phyloP scores from a whole-genome alignment of 2,888 invertebrate species.

The Leptura quadrifasciata region DNA sequence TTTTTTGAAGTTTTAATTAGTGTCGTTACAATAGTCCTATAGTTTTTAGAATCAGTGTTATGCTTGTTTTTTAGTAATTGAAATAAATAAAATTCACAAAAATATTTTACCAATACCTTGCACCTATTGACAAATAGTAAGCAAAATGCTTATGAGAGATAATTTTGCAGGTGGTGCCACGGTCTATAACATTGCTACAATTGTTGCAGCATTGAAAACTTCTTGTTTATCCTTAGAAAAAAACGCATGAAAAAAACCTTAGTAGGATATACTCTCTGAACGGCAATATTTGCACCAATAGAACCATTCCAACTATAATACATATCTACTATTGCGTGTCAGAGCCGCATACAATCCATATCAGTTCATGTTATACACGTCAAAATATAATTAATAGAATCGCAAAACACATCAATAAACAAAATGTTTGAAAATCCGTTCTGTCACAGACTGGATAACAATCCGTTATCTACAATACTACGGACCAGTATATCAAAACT shows the following conservation, averaged over 20 bases:
- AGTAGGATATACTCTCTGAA: neutral
- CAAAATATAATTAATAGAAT: constrained; percentile 7
- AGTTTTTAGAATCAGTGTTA: too few species aligned
- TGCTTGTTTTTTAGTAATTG: too few species aligned
- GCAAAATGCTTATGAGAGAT: too few species aligned
- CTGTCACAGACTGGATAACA: constrained; percentile 3
- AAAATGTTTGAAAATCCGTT: neutral
- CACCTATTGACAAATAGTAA: too few species aligned
- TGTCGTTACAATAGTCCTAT: too few species aligned
- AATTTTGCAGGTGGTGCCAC: too few species aligned
- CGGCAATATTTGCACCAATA: neutral
- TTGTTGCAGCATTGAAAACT: too few species aligned
- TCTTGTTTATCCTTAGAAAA: too few species aligned
- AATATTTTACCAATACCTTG: too few species aligned
- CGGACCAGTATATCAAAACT: neutral
- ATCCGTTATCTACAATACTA: neutral
- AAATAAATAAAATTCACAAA: too few species aligned
- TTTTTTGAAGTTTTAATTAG: too few species aligned
- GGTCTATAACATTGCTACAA: too few species aligned
- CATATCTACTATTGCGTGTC: neutral
- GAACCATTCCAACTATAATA: neutral
- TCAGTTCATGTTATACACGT: neutral
- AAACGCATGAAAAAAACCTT: neutral
- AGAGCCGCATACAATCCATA: neutral
- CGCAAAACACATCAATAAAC: neutral